Percentiles rank a stretch among this genome's conserved stretches.
phyloP scores from a whole-genome alignment of 2,888 invertebrate genomes.

The Eilema depressum region DNA sequence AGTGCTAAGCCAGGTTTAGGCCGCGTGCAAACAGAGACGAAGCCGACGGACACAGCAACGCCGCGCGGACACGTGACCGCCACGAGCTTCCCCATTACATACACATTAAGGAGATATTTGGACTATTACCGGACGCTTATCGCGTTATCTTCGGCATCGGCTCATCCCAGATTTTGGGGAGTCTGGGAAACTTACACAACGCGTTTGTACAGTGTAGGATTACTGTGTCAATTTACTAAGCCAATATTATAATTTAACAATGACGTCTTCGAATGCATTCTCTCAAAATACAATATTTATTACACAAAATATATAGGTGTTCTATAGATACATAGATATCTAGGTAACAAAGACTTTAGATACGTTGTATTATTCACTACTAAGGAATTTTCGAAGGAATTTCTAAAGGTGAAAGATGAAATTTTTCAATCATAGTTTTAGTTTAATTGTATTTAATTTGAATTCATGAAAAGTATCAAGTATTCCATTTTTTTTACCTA shows the following conservation, averaged over 20 bases:
- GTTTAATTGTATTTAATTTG: neutral
- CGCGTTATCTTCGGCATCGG: constrained; percentile 76
- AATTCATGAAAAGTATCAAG: too few species aligned
- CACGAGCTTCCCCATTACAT: constrained; percentile 77
- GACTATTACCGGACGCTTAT: constrained; percentile 79
- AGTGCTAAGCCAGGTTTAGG: constrained; percentile 82
- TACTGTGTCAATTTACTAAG: constrained; percentile 5
- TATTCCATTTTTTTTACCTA: neutral
- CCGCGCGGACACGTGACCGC: constrained; percentile 59
- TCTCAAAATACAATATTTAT: neutral
- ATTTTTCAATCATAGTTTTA: neutral
- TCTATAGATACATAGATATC: too few species aligned
- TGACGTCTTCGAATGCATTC: neutral
- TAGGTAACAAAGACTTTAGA: neutral
- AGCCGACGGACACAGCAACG: constrained; percentile 38
- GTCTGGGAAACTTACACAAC: constrained; percentile 66
- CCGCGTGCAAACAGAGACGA: constrained; percentile 66
- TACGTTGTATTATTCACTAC: neutral
- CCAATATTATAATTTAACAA: neutral
- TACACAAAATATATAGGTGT: too few species aligned
- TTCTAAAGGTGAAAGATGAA: neutral
- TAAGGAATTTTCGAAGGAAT: neutral
- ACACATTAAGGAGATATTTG: constrained; percentile 80
- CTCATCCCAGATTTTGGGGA: constrained; percentile 71
- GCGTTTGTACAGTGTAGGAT: constrained; percentile 22